phyloP scores from a whole-genome alignment of 2,888 invertebrate genomes.

The Rapana venosa region DNA sequence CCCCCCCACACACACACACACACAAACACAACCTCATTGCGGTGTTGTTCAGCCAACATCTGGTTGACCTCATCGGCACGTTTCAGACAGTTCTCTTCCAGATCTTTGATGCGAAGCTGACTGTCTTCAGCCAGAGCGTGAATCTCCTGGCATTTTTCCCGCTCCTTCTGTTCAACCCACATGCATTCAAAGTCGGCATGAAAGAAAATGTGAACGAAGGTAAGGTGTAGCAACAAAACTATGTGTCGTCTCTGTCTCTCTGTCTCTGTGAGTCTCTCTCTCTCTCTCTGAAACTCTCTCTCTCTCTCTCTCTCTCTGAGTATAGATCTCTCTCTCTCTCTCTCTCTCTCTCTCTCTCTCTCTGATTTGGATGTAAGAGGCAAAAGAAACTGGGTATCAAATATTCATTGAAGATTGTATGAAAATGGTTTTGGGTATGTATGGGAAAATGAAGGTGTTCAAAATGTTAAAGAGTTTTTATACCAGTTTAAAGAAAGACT shows the following conservation, averaged over 20 bases:
- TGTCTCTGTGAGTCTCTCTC: not conserved
- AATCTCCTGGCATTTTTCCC: constrained; percentile 60
- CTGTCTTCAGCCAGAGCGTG: constrained; percentile 64
- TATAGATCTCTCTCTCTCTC: constrained; percentile 36
- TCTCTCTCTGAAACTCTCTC: too few relatives aligned
- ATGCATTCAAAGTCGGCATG: constrained; percentile 57
- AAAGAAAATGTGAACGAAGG: too few relatives aligned
- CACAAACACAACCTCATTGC: constrained; percentile 60
- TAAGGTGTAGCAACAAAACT: not conserved
- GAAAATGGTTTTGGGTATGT: too few relatives aligned
- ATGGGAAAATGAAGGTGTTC: too few relatives aligned
- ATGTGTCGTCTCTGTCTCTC: not conserved
- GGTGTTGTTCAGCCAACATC: constrained; percentile 69
- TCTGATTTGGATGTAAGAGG: too few relatives aligned
- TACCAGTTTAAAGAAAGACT: too few relatives aligned
- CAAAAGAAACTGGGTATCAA: too few relatives aligned
- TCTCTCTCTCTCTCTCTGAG: too few relatives aligned
- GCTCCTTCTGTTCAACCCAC: constrained; percentile 36
- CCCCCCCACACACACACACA: constrained; percentile 23
- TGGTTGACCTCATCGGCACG: constrained; percentile 71
- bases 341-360: too few relatives aligned
- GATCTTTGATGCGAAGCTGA: constrained; percentile 63
- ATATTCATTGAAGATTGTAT: too few relatives aligned
- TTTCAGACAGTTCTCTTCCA: constrained; percentile 67
- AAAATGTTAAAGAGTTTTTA: too few relatives aligned